Evolutionary conservation across 1,140 invertebrate species (phyloP).

Genomic region (Drosophila ohnishii): DNA sequence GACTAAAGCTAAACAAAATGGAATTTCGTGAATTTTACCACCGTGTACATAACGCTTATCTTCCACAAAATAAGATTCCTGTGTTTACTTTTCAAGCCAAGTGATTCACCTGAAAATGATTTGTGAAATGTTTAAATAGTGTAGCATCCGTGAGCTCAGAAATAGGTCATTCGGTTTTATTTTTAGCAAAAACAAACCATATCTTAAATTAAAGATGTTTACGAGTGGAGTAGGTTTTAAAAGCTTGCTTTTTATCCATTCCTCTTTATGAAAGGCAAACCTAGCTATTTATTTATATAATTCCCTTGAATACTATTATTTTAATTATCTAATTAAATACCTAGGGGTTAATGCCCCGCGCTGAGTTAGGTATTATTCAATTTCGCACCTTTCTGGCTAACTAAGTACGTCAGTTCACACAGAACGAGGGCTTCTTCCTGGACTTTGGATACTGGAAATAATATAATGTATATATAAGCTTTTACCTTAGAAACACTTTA

Average conservation of each 20-base stretch:
- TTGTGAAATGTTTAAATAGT: conserved; percentile 5
- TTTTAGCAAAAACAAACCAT: neutral
- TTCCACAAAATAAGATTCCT: neutral
- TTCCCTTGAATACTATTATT: neutral
- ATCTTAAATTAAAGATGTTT: neutral
- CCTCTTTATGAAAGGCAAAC: neutral
- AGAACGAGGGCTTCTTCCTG: neutral
- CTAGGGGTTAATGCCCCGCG: conserved; percentile 1
- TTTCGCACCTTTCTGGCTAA: neutral
- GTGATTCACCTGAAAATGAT: conserved; percentile 16
- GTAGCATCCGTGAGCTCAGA: neutral
- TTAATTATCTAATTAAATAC: neutral
- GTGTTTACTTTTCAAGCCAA: conserved; percentile 19
- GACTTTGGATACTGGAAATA: conserved; percentile 32
- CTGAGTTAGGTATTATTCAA: conserved; percentile 6
- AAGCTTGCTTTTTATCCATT: neutral
- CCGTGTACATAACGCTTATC: conserved; percentile 2
- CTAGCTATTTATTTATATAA: neutral
- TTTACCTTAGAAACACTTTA: conserved; percentile 12
- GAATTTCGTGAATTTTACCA: neutral
- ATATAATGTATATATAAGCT: conserved; percentile 3
- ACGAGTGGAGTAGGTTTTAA: neutral
- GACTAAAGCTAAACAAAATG: neutral
- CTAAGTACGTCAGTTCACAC: conserved; percentile 5
- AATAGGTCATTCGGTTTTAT: neutral